phyloP scores from a whole-genome alignment of 1,140 invertebrate species.

The Drosophila paulistorum region DNA sequence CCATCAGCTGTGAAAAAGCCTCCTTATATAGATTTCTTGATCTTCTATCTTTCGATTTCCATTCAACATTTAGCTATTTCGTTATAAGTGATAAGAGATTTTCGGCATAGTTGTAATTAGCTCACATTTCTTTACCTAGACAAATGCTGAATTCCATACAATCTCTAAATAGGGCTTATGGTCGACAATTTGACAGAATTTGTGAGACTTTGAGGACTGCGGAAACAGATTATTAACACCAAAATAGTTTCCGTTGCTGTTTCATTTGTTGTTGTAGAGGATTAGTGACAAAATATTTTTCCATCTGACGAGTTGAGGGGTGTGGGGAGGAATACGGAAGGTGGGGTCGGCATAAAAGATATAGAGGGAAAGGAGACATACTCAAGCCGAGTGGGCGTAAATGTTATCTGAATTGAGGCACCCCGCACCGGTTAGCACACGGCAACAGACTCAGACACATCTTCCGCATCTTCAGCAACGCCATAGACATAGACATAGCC shows the following conservation, averaged over 20 bases:
- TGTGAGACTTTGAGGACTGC: neutral
- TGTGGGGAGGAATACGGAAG: neutral
- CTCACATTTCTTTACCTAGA: neutral
- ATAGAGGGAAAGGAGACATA: neutral
- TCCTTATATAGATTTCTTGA: too few relatives aligned
- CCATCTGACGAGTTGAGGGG: too few relatives aligned
- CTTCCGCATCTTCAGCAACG: conserved; percentile 7
- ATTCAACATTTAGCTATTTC: too few relatives aligned
- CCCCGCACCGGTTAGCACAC: neutral
- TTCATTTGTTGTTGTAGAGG: conserved; percentile 7
- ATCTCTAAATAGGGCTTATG: neutral
- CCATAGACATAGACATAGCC: neutral
- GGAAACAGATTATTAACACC: conserved; percentile 20
- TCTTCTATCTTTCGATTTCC: too few relatives aligned
- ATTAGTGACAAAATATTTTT: conserved; percentile 25
- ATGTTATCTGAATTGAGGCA: neutral
- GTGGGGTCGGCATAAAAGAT: neutral
- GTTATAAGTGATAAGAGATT: too few relatives aligned
- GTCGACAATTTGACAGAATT: conserved; percentile 1
- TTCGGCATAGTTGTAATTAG: neutral
- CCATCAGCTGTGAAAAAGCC: too few relatives aligned
- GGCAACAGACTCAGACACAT: conserved; percentile 15
- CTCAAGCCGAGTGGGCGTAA: conserved; percentile 11
- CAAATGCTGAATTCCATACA: neutral
- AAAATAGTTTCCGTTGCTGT: conserved; percentile 14